phyloP scores from a whole-genome alignment of 2,888 invertebrate species.

The Yponomeuta malinellus region DNA sequence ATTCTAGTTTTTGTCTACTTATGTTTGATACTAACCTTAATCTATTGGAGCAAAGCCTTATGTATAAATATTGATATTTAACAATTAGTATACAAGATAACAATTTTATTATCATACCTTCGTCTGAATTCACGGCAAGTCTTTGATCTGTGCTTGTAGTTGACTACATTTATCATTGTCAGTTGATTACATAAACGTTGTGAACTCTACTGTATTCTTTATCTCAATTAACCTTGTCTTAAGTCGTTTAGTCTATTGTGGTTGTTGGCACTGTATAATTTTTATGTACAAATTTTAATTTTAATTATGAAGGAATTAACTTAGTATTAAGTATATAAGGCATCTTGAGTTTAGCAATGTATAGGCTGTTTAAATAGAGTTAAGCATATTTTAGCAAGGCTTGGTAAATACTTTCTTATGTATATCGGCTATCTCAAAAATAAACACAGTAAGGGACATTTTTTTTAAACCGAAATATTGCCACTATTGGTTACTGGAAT shows the following conservation, averaged over 20 bases:
- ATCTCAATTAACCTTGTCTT: slow-evolving; percentile 59
- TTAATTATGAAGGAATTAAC: slow-evolving; percentile 56
- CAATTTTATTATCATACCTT: slow-evolving; percentile 33
- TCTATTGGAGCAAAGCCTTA: slow-evolving; percentile 56
- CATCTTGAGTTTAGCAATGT: slow-evolving; percentile 17
- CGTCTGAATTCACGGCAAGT: slow-evolving; percentile 26
- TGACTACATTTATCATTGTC: background rate
- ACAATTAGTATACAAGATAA: slow-evolving; percentile 13
- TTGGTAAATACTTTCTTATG: slow-evolving; percentile 37
- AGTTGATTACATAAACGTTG: slow-evolving; percentile 38
- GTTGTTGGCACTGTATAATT: slow-evolving; percentile 71
- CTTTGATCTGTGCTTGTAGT: slow-evolving; percentile 9
- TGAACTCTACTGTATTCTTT: slow-evolving; percentile 64
- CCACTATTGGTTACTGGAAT: too few relatives aligned
- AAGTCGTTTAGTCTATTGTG: slow-evolving; percentile 66
- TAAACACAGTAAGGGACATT: too few relatives aligned
- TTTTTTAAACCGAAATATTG: too few relatives aligned
- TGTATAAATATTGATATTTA: slow-evolving; percentile 27
- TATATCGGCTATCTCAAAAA: slow-evolving; percentile 15
- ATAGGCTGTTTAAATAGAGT: slow-evolving; percentile 24
- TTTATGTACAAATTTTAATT: slow-evolving; percentile 71
- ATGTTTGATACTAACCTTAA: slow-evolving; percentile 28
- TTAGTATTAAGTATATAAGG: slow-evolving; percentile 45
- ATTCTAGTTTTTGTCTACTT: slow-evolving; percentile 9
- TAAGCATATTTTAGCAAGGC: slow-evolving; percentile 29